Conservation (phyloP, 2,888 invertebrate species). For the Deroplatys truncata region DNA sequence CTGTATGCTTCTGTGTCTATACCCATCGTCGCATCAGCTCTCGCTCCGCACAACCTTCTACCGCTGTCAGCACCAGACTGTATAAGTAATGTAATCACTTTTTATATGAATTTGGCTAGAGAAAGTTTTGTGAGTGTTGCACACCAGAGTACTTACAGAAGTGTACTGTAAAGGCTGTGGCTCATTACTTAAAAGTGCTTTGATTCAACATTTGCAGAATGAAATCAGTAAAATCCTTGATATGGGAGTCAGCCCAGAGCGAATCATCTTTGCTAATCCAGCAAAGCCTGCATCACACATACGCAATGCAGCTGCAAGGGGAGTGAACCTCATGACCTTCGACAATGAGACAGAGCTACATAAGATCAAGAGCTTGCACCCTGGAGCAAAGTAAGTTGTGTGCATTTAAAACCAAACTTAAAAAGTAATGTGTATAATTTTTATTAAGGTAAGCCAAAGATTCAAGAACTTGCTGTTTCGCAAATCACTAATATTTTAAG, state of each 20-base stretch:
- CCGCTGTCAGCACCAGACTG: too few species aligned
- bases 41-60: too few species aligned
- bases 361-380: slow-evolving; percentile 80
- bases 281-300: slow-evolving; percentile 91
- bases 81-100: too few species aligned
- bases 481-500: background rate
- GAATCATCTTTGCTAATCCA: slow-evolving; percentile 94
- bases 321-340: slow-evolving; percentile 84
- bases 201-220: slow-evolving; percentile 42
- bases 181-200: background rate
- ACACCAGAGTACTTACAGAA: too few species aligned
- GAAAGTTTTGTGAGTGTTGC: too few species aligned
- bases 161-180: too few species aligned
- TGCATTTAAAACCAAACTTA: background rate
- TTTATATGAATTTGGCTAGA: too few species aligned
- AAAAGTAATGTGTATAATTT: too few species aligned
- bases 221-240: slow-evolving; percentile 82
- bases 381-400: slow-evolving; percentile 68
- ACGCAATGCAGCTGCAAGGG: slow-evolving; percentile 69
- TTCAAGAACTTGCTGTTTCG: too few species aligned
- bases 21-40: too few species aligned
- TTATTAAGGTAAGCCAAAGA: too few species aligned
- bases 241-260: slow-evolving; percentile 68
- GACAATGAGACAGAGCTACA: slow-evolving; percentile 90
- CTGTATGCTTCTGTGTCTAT: too few species aligned